Evolutionary conservation across 2,113 vertebrate species (phyloP).

Genomic region (Athene cunicularia): DNA sequence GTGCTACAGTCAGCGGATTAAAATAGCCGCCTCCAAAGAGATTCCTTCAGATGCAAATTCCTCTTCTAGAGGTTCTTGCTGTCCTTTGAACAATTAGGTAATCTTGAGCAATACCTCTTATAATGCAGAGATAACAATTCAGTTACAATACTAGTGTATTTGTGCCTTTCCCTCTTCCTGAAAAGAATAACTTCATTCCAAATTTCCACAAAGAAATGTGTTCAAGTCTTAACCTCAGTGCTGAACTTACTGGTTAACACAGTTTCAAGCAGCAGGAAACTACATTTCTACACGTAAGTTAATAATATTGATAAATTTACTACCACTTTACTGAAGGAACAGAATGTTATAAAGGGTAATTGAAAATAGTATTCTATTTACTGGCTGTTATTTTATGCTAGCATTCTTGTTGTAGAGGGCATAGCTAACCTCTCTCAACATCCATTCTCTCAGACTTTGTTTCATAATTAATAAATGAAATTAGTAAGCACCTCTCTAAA

Average conservation of each 20-base stretch:
- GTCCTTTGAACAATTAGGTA: neutral
- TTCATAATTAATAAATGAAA: conserved; percentile 46
- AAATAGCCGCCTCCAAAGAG: neutral
- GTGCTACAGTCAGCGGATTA: neutral
- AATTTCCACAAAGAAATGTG: neutral
- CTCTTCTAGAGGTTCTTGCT: neutral
- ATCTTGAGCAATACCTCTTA: neutral
- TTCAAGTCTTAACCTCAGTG: neutral
- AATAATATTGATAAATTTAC: neutral
- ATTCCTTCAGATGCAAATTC: neutral
- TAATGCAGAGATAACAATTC: neutral
- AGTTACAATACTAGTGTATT: neutral
- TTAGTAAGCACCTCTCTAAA: neutral
- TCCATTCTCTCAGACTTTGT: neutral
- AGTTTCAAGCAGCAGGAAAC: neutral
- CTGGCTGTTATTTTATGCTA: neutral
- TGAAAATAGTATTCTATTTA: neutral
- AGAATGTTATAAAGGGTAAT: neutral
- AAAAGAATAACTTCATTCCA: neutral
- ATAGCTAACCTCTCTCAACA: neutral
- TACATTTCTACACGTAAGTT: neutral
- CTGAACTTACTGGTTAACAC: neutral
- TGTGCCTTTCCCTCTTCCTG: neutral
- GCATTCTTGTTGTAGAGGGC: neutral
- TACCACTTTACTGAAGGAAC: neutral